phyloP scores from a whole-genome alignment of 1,140 invertebrate genomes.

The Micrasema minimum region DNA sequence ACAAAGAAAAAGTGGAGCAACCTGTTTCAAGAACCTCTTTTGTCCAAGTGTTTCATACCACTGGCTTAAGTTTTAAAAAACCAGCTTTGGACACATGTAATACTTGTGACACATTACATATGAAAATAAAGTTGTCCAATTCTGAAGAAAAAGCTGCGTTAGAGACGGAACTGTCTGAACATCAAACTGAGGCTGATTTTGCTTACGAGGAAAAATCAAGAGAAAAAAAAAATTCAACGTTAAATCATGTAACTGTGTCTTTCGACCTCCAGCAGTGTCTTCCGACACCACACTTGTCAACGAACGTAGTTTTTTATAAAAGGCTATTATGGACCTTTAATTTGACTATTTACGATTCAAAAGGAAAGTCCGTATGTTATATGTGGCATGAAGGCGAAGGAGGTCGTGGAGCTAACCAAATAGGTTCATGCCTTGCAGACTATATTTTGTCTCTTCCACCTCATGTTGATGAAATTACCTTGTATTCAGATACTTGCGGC shows the following conservation, averaged over 20 bases:
- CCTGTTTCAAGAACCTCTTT: background rate
- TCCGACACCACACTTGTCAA: background rate
- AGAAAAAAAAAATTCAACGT: no score
- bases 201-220: background rate
- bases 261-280: background rate
- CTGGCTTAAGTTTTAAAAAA: background rate
- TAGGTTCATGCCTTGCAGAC: background rate
- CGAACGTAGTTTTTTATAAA: slow-evolving; percentile 3
- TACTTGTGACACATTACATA: background rate
- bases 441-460: background rate
- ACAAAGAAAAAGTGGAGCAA: background rate
- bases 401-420: background rate
- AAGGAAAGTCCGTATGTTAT: background rate
- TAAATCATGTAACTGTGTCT: no score
- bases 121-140: background rate
- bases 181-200: background rate
- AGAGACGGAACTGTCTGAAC: background rate
- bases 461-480: background rate
- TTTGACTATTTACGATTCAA: background rate
- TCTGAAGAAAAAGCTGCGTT: background rate
- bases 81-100: background rate
- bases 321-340: no score
- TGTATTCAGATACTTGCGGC: background rate
- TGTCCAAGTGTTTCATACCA: background rate
- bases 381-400: slow-evolving; percentile 1